Evolutionary conservation across 2,113 vertebrate genomes (phyloP), one percentile per base, ranked within the genome.

Genomic region (Lota lota): DNA sequence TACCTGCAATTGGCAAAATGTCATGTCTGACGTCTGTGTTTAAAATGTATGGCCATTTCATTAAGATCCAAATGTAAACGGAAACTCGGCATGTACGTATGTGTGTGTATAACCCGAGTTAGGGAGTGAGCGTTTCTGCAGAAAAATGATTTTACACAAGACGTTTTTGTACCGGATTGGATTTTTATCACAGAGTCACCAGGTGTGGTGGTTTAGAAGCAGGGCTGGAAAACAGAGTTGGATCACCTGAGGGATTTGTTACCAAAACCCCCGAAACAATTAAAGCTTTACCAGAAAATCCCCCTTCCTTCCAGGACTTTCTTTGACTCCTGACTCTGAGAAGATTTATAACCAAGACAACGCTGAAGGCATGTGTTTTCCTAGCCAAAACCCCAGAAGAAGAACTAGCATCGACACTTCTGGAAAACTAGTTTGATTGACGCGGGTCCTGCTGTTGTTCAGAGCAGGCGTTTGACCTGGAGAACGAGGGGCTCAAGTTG

Each of bases 141-240:
- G 51, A n/a, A 56, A 56, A 17, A 56, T 0, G n/a, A 1, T 5
- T 18, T n/a, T 56, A 56, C 2, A 56, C n/a, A 3, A 56, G 16
- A 53, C 0, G 0, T 47, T 47, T 47, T 47, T 14, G 2, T 10
- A 1, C 36, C 36, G 6, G 36, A 40, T 40, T 40, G 36, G 36
- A 40, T 40, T 40, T 40, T 16, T 54, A 54, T 16, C 53, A 7
- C 18, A 54, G 53, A 14, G n/a, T 56, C 53, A 56, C 53, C 53
- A 56, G 53, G 53, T 56, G 17, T 70, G 33, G 66, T 57, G 22
- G 54, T 60, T 67, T 68, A 54, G 24, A 71, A 68, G 56, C 77
- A 68, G 69, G 73, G 67, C 67, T 22, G 61, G 73, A 59, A 63
- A 81, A 17, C 16, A 77, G 72, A 68, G 81, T 81, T 79, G 79